A percentile compares a stretch with the other conserved stretches of the same genome.
phyloP scores from a whole-genome alignment of 2,888 invertebrate species.

The Latrodectus elegans region DNA sequence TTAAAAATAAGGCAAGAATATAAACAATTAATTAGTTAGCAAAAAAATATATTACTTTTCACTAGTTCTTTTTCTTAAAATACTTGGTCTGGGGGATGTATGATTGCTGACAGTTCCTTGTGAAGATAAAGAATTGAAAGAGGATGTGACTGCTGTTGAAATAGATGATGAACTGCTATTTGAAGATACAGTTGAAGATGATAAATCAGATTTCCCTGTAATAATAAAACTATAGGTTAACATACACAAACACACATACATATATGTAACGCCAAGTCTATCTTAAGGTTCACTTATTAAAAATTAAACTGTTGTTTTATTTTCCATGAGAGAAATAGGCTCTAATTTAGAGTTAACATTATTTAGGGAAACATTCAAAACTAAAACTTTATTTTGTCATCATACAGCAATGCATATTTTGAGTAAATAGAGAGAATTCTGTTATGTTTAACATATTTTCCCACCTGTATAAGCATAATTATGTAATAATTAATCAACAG shows the following conservation, averaged over 20 bases:
- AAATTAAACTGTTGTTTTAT: too few species aligned
- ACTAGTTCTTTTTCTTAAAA: conserved; percentile 66
- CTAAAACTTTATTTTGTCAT: too few species aligned
- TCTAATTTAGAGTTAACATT: not conserved
- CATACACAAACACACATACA: too few species aligned
- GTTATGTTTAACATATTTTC: too few species aligned
- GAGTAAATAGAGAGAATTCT: too few species aligned
- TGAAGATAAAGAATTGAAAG: conserved; percentile 40
- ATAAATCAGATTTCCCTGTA: conserved; percentile 44
- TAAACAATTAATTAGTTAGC: not conserved
- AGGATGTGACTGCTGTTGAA: conserved; percentile 25
- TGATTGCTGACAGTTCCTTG: conserved; percentile 58
- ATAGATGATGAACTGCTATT: conserved; percentile 12
- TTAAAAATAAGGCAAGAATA: too few species aligned
- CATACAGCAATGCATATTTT: too few species aligned
- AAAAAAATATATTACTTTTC: conserved; percentile 41
- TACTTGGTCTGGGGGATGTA: conserved; percentile 68
- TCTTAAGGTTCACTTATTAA: too few species aligned
- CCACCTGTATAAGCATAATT: too few species aligned
- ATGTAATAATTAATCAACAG: too few species aligned
- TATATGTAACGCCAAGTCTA: not conserved
- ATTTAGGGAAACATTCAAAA: not conserved
- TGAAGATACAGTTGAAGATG: conserved; percentile 20
- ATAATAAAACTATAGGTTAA: not conserved
- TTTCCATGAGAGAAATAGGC: too few species aligned